Percentiles rank a stretch among this genome's conserved stretches.
phyloP scores from a whole-genome alignment of 2,113 vertebrate species.

The Forbesichthys agassizii region DNA sequence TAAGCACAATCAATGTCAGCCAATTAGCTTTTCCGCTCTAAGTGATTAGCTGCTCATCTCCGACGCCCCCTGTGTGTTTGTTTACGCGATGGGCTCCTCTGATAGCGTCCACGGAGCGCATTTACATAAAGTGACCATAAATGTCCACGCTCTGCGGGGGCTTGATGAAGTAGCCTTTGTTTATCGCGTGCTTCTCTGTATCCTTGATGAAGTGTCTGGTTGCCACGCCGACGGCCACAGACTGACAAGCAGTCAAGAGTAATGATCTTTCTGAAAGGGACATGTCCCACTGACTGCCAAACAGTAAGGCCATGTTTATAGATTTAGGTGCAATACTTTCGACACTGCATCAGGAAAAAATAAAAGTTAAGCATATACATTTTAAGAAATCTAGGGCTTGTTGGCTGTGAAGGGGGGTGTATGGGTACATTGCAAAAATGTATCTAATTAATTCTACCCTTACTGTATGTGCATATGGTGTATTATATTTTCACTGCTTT shows the following conservation, averaged over 20 bases:
- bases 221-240: slow-evolving; percentile 5
- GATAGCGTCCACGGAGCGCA: slow-evolving; percentile 38
- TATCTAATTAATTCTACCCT: too few relatives aligned
- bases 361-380: slow-evolving; percentile 3
- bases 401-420: too few relatives aligned
- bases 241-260: slow-evolving; percentile 28
- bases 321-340: slow-evolving; percentile 1
- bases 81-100: slow-evolving; percentile 38
- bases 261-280: slow-evolving; percentile 26
- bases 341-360: not conserved
- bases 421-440: too few relatives aligned
- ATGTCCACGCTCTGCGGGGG: slow-evolving; percentile 9
- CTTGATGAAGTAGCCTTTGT: slow-evolving; percentile 33
- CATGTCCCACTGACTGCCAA: not conserved
- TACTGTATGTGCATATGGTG: too few relatives aligned
- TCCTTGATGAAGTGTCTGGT: slow-evolving; percentile 40
- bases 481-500: too few relatives aligned
- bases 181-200: slow-evolving; percentile 10
- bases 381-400: too few relatives aligned
- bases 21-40: slow-evolving; percentile 62
- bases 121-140: slow-evolving; percentile 48
- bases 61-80: slow-evolving; percentile 32
- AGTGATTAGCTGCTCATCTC: slow-evolving; percentile 58
- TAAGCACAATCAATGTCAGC: slow-evolving; percentile 68
- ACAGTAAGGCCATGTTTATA: not conserved